Evolutionary conservation across 2,113 vertebrate genomes (phyloP), one percentile per base, ranked within the genome.

Genomic region (Apaloderma vittatum): DNA sequence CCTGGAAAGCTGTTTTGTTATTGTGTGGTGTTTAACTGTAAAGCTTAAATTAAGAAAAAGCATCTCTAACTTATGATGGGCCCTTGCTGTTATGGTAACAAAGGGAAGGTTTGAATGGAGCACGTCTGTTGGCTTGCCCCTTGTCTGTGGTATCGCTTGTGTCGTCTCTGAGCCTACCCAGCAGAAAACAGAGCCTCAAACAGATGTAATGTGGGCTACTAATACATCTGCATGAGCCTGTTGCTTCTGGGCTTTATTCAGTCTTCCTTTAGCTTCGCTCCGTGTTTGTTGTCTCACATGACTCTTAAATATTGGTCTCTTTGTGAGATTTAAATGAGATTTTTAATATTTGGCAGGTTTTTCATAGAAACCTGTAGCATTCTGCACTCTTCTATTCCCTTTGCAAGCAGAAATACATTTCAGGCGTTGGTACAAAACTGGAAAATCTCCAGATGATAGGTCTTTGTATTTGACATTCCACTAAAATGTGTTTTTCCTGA

Each of bases 31-130:
- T 24, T 81, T 81, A 30, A 37, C 11, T 58, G 21, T 36, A 55
- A 63, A 40, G 7, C 17, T 83, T 58, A 70, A 59, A 55, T 37
- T 59, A 40, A 48, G 62, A 23, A n/a, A 15, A 67, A 74, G 5
- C 1, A 3, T 12, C 12, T 61, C 10, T 66, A 5, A 52, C 2
- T 79, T 43, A 26, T 2, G 3, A 40, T 62, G 3, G 18, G 21
- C 3, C 20, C 32, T 76, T 82, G 67, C 27, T 58, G 54, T 20
- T 70, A 23, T 62, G 40, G 18, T 74, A 57, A 26, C 46, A 58
- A 86, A 62, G n/a, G 24, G 45, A 67, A 75, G 23, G 23, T 82
- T 21, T 17, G 72, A 92, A 57, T 27, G 15, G 10, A 75, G 15
- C 1, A 11, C 21, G 17, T 51, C 7, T 20, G 14, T 46, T 73